A percentile compares a stretch with the other conserved stretches of the same genome.
Evolutionary conservation across 2,888 invertebrate species (phyloP).

Genomic region (Drosophila prostipennis): DNA sequence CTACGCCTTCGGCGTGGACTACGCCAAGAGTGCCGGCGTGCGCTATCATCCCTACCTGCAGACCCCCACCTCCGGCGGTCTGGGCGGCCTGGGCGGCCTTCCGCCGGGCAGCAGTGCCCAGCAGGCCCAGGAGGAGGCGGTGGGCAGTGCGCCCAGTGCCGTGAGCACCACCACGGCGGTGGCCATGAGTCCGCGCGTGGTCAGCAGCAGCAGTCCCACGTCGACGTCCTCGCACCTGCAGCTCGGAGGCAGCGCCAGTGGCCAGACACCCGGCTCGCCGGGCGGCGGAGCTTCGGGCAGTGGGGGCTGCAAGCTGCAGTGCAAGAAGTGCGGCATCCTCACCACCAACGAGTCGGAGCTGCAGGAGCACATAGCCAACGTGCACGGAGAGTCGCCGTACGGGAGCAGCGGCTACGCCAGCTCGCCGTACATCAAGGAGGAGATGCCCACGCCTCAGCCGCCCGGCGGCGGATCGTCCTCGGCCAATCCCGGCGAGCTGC

Average conservation of each 20-base stretch:
- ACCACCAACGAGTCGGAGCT: slow-evolving; percentile 90
- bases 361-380: slow-evolving; percentile 90
- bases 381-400: slow-evolving; percentile 85
- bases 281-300: slow-evolving; percentile 84
- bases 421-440: slow-evolving; percentile 82
- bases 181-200: slow-evolving; percentile 83
- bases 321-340: slow-evolving; percentile 93
- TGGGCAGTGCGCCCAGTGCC: slow-evolving; percentile 34
- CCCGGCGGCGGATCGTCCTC: slow-evolving; percentile 80
- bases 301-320: slow-evolving; percentile 86
- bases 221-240: slow-evolving; percentile 80
- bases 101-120: slow-evolving; percentile 15
- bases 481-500: slow-evolving; percentile 87
- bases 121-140: slow-evolving; percentile 39
- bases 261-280: slow-evolving; percentile 77
- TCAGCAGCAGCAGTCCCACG: slow-evolving; percentile 84
- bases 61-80: slow-evolving; percentile 66
- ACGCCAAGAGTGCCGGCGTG: slow-evolving; percentile 66
- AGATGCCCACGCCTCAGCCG: slow-evolving; percentile 75
- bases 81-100: slow-evolving; percentile 33
- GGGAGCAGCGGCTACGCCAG: slow-evolving; percentile 81
- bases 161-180: slow-evolving; percentile 68
- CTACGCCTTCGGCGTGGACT: slow-evolving; percentile 53
- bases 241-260: slow-evolving; percentile 58
- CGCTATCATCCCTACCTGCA: slow-evolving; percentile 82